Conservation (phyloP, 2,113 vertebrate genomes). For the Neodontobutis hainanensis region DNA sequence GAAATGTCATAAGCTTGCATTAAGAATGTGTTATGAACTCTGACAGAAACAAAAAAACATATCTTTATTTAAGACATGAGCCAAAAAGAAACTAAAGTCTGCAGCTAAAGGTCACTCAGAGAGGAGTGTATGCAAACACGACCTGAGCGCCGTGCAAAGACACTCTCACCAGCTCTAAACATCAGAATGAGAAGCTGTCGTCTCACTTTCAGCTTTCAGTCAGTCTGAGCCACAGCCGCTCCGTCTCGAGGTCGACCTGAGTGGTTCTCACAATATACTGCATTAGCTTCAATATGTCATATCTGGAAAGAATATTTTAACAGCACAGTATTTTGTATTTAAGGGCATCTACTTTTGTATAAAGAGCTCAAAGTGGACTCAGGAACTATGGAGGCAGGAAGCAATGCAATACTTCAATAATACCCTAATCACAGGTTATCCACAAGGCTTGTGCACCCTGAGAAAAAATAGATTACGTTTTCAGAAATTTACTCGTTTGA, state of each 20-base stretch:
- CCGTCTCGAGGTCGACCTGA: conserved; percentile 27
- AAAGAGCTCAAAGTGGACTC: neutral
- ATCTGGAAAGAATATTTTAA: conserved; percentile 6
- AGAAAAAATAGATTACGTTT: too few species aligned
- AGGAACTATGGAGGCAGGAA: conserved; percentile 4
- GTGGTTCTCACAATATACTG: conserved; percentile 11
- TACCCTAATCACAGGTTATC: conserved; percentile 14
- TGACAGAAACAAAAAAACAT: neutral
- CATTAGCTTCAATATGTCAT: conserved; percentile 1
- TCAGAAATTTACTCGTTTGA: too few species aligned
- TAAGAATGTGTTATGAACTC: neutral
- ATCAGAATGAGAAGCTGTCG: conserved; percentile 16
- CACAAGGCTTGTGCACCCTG: too few species aligned
- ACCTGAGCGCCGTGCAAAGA: conserved; percentile 52
- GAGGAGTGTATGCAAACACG: conserved; percentile 49
- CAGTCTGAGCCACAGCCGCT: neutral
- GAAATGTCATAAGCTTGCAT: neutral
- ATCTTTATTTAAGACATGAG: neutral
- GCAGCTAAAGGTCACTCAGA: conserved; percentile 42
- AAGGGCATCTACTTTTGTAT: conserved; percentile 9
- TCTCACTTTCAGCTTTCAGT: conserved; percentile 21
- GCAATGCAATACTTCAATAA: neutral
- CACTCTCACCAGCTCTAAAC: conserved; percentile 14
- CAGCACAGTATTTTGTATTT: neutral
- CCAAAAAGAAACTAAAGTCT: conserved; percentile 1